Base-by-base conservation (phyloP, 2,888 invertebrate genomes). In the Parnassius mnemosyne region DNA sequence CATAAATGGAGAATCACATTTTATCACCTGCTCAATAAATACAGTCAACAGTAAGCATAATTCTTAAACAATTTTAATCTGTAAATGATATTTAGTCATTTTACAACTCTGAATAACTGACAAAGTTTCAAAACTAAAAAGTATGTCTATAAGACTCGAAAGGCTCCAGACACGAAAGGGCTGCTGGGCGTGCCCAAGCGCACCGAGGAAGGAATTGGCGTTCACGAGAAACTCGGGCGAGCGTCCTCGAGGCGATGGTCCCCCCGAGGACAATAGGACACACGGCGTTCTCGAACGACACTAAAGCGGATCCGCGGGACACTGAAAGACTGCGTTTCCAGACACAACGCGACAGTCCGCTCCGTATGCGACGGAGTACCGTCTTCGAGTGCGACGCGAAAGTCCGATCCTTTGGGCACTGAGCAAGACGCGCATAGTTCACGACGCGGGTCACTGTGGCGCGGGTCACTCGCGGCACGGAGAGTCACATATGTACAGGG, bases 21-120 rank as follows among this genome's bases (percentile, higher is more conserved):
- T 85, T 86, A 89, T 89, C 89, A 89, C 87, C 86, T 79, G 86
- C 84, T 89, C 87, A 90, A 90, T 90, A 90, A 90, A 90, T 90
- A 90, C 89, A 87, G 89, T 90, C 89, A 89, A 89, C 89, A 89
- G 85, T 90, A 90, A 90, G 90, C 90, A 90, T 89, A 89, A 89
- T 88, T 73, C 84, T 90, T 89, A 90, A 89, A 89, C 89, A 89
- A 87, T 85, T 60, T 85, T 77, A 76, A 82, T 87, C 85, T 80
- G 85, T 85, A 86, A 87, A 88, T 83, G 87, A 87, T 88, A 88
- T 84, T 83, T 84, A 87, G 85, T 87, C 87, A 87, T 85, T 84
- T 84, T 84, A 85, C 83, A 84, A 81, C 78, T 83, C 76, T 80
- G 82, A 80, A 79, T 80, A 82, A 83, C 80, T 77, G 84, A 80